Evolutionary conservation across 2,113 vertebrate genomes (phyloP), one percentile per base, ranked within the genome.

Genomic region (Hydrochoerus hydrochaeris): DNA sequence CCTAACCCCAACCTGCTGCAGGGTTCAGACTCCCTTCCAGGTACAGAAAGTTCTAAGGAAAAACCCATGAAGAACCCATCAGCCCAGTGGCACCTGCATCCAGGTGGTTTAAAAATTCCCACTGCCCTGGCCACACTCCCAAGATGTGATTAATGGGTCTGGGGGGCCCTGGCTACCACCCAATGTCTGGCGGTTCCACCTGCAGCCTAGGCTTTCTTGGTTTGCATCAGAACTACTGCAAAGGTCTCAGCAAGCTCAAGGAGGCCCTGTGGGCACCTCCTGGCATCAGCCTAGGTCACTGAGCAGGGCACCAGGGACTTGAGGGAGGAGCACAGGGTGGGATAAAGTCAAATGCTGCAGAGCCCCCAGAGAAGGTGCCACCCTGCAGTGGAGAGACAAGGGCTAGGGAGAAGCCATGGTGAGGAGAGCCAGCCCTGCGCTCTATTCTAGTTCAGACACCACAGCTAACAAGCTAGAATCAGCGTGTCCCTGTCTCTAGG

Each of bases 201-300:
- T 6, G 13, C 28, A 2, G 16, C 41, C 0, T 1, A 4, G 32
- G 24, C 41, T 60, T 80, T 63, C 82, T 8, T 0, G 19, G 10
- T 86, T 16, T 49, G 38, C 78, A 11, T 5, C 12, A 38, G 41
- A 75, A 24, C 49, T 54, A 14, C 35, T 6, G 26, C 58, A 60
- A n/a, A 54, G 8, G 38, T 12, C 90, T 60, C 28, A 38, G 44
- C 57, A 95, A 49, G 20, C 3, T 85, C 52, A 83, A 60, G 16
- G 69, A 60, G 22, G 38, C 24, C 5, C 6, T 0, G 26, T 4
- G 67, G 63, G 75, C 16, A 4, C 30, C 10, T 0, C 13, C n/a
- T 22, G 54, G 54, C 73, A 3, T 22, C 67, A 60, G 41, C 2
- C 58, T 16, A 0, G 10, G 58, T 41, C 63, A 7, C 5, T 3